A percentile compares a stretch with the other conserved stretches of the same genome.
phyloP scores from a whole-genome alignment of 2,888 invertebrate species.

The Pegoplata infirma region DNA sequence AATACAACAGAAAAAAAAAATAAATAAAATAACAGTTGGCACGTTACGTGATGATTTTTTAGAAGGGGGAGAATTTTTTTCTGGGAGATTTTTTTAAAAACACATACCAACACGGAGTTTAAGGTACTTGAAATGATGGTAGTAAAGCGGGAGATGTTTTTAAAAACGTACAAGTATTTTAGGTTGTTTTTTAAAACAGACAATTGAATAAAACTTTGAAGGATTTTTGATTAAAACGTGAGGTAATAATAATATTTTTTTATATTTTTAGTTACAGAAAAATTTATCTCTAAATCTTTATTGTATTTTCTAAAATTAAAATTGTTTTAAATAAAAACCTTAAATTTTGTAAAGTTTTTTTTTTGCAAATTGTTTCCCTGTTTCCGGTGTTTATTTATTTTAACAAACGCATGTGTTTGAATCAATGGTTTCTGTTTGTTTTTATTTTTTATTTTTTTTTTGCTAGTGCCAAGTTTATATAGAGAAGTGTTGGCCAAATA shows the following conservation, averaged over 20 bases:
- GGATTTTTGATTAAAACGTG: constrained; percentile 47
- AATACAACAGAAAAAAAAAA: constrained; percentile 24
- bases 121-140: constrained; percentile 26
- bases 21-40: constrained; percentile 40
- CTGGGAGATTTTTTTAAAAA: neutral
- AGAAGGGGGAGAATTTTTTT: constrained; percentile 33
- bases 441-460: constrained; percentile 3
- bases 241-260: constrained; percentile 42
- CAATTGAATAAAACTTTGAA: constrained; percentile 48
- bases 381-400: neutral
- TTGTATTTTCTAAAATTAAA: neutral
- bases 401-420: constrained; percentile 27
- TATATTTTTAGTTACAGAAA: neutral
- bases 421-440: no score
- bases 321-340: neutral
- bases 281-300: neutral
- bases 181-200: constrained; percentile 28
- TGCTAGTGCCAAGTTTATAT: constrained; percentile 43
- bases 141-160: constrained; percentile 10
- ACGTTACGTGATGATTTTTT: constrained; percentile 57
- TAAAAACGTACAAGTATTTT: neutral
- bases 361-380: constrained; percentile 15
- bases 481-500: constrained; percentile 61
- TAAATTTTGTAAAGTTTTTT: constrained; percentile 7
- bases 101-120: neutral